A percentile compares a stretch with the other conserved stretches of the same genome.
phyloP scores from a whole-genome alignment of 2,113 vertebrate species.

The Spea multiplicata region DNA sequence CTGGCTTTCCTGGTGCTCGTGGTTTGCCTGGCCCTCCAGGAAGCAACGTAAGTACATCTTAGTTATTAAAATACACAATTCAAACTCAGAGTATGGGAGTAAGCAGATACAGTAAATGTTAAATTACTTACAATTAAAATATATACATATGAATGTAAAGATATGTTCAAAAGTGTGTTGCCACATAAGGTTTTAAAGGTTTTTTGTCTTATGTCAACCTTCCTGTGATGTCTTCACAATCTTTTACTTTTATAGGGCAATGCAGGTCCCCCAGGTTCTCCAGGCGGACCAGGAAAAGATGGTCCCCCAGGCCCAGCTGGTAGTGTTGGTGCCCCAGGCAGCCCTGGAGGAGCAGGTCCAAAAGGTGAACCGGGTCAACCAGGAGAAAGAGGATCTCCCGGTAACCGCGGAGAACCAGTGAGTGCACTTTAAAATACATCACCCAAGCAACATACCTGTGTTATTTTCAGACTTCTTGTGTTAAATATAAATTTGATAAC shows the following conservation, averaged over 20 bases:
- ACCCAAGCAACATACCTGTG: background rate
- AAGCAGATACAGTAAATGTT: no score
- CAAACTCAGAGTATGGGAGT: no score
- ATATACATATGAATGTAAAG: no score
- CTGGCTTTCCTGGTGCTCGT: slow-evolving; percentile 70
- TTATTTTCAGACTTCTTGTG: background rate
- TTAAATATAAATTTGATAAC: background rate
- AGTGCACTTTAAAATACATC: slow-evolving; percentile 36
- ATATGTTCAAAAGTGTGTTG: no score
- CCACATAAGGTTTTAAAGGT: no score
- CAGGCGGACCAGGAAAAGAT: slow-evolving; percentile 69
- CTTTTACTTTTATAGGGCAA: slow-evolving; percentile 59
- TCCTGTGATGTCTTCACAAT: background rate
- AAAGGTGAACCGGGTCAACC: slow-evolving; percentile 69
- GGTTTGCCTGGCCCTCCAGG: slow-evolving; percentile 72
- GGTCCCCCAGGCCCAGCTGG: slow-evolving; percentile 69
- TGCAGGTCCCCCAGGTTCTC: slow-evolving; percentile 65
- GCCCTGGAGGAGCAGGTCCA: slow-evolving; percentile 61
- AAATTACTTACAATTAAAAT: no score
- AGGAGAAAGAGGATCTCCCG: slow-evolving; percentile 69
- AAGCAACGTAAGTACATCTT: slow-evolving; percentile 60
- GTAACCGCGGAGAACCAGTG: slow-evolving; percentile 63
- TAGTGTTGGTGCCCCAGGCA: slow-evolving; percentile 61
- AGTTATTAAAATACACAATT: background rate
- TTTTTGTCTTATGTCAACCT: background rate